Conservation (phyloP, 2,113 vertebrate genomes). For the Malurus cyaneus region DNA sequence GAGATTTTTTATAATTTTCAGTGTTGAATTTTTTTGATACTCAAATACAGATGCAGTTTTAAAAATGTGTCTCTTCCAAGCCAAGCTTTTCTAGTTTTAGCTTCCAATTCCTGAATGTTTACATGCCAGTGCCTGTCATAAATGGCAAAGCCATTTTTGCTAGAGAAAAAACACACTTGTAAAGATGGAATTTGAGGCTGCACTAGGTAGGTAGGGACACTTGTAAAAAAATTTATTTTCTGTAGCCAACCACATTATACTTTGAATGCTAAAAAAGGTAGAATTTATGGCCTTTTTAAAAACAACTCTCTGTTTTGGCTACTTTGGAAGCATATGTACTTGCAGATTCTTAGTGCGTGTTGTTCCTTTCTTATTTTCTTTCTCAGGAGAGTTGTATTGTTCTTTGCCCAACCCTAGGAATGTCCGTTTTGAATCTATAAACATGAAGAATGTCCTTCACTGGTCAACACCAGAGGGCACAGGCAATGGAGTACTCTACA, state of each 20-base stretch:
- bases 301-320: not conserved
- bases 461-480: constrained; percentile 79
- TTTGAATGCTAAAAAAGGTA: not conserved
- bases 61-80: not conserved
- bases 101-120: not conserved
- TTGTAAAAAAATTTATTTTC: not conserved
- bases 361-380: constrained; percentile 37
- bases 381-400: constrained; percentile 65
- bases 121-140: not conserved
- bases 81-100: not conserved
- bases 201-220: not conserved
- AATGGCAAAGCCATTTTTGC: not conserved
- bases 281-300: not conserved
- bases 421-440: constrained; percentile 81
- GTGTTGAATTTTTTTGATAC: not conserved
- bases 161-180: fast-evolving
- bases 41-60: not conserved
- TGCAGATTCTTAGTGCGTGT: not conserved
- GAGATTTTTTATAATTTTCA: not conserved
- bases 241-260: not conserved
- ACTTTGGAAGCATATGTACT: not conserved
- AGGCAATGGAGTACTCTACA: constrained; percentile 69
- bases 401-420: constrained; percentile 74
- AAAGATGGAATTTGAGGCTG: not conserved
- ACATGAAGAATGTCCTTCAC: constrained; percentile 84